Conservation (phyloP, 35 echinoderm and acorn worm genomes). For the Ophioderma brevispina region DNA sequence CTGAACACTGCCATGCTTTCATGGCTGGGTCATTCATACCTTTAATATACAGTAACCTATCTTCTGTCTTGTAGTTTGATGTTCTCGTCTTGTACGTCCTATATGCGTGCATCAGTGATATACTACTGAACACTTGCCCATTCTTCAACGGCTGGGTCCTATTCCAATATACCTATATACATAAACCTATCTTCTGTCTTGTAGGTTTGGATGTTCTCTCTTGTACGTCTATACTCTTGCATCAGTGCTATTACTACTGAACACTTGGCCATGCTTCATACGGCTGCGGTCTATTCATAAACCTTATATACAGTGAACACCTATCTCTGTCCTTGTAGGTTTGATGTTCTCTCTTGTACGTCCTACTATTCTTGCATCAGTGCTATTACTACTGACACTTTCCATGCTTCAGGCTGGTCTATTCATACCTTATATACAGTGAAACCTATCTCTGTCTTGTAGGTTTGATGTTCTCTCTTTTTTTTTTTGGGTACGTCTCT, state of each 20-base stretch:
- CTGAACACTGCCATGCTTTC: conserved; percentile 54
- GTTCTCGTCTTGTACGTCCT: conserved; percentile 51
- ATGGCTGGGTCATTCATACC: conserved; percentile 10
- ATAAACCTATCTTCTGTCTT: no score
- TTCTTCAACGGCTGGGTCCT: background rate
- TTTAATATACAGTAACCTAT: conserved; percentile 57
- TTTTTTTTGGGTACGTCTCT: no score
- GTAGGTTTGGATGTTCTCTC: no score
- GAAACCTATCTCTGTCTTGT: conserved; percentile 72
- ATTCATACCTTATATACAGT: no score
- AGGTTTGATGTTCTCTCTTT: conserved; percentile 22
- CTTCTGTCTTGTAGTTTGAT: conserved; percentile 29
- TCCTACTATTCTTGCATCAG: no score
- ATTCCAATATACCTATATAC: no score
- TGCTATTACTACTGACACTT: no score
- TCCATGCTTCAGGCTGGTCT: no score
- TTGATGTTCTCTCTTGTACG: conserved; percentile 29
- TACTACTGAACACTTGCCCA: conserved; percentile 70
- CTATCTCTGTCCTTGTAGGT: conserved; percentile 55
- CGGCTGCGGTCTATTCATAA: no score
- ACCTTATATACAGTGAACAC: conserved; percentile 69
- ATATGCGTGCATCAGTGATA: conserved; percentile 70
- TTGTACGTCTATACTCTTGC: conserved; percentile 79
- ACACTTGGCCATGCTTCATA: conserved; percentile 63
- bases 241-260: conserved; percentile 56